Evolutionary conservation across 2,797 vertebrate species (phyloP).

Genomic region (Artibeus jamaicensis): DNA sequence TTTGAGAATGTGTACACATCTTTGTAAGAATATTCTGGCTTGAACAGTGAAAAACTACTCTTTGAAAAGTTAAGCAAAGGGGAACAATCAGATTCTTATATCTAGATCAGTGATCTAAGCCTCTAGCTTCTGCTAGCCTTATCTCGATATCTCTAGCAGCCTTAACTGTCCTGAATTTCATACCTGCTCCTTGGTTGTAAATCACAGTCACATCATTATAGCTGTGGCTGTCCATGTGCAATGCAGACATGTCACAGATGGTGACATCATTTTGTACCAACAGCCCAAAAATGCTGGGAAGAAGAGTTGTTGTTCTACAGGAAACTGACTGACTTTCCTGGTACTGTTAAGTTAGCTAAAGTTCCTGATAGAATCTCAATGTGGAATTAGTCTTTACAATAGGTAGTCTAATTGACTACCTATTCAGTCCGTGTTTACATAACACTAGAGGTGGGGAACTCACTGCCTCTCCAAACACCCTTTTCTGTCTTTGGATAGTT

Average conservation of each 20-base stretch:
- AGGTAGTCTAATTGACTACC: not conserved
- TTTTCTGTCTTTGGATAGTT: slow-evolving; percentile 38
- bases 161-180: not conserved
- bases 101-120: not conserved
- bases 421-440: not conserved
- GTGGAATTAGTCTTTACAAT: not conserved
- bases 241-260: not conserved
- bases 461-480: not conserved
- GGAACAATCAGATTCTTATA: not conserved
- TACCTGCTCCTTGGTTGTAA: not conserved
- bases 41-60: not conserved
- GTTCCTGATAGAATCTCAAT: not conserved
- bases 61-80: not conserved
- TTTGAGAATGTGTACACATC: not conserved
- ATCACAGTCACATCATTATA: not conserved
- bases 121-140: not conserved
- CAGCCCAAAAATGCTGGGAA: not conserved
- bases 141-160: not conserved
- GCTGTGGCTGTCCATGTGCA: not conserved
- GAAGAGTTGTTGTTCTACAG: not conserved
- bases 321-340: not conserved
- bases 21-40: not conserved
- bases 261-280: not conserved
- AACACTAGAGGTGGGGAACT: not conserved
- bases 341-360: not conserved